Percentiles rank a stretch among this genome's conserved stretches.
Conservation (phyloP, 2,888 invertebrate species). For the Tetranychus piercei region DNA sequence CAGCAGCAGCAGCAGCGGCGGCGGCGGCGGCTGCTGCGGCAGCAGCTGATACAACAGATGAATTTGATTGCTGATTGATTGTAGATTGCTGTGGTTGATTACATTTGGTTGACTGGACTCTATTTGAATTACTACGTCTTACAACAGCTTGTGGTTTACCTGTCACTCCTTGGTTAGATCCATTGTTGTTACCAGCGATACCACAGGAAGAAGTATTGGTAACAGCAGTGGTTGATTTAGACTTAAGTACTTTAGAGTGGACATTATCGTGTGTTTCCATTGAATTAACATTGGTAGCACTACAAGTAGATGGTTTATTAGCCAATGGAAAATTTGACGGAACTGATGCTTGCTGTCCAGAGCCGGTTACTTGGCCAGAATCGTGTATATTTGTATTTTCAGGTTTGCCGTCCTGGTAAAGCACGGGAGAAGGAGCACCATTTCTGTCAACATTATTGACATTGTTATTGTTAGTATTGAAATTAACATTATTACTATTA, state of each 20-base stretch:
- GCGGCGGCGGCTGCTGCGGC: constrained; percentile 13
- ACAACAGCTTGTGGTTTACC: constrained; percentile 9
- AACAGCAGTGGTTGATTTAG: constrained; percentile 24
- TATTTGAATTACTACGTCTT: constrained; percentile 25
- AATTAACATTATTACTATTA: not conserved
- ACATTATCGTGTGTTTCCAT: not conserved
- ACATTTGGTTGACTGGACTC: not conserved
- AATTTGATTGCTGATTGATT: not conserved
- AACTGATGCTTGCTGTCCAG: not conserved
- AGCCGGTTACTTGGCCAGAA: not conserved
- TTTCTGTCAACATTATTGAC: not conserved
- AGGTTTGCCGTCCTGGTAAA: not conserved
- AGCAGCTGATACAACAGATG: not conserved
- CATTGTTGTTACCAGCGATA: not conserved
- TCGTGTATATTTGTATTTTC: not conserved
- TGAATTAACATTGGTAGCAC: not conserved
- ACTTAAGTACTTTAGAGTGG: constrained; percentile 13
- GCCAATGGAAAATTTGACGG: not conserved
- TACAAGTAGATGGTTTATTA: not conserved
- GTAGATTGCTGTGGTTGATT: not conserved
- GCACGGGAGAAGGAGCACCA: not conserved
- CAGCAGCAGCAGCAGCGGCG: not conserved
- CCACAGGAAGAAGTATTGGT: not conserved
- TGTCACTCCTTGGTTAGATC: not conserved
- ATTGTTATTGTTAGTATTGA: not conserved